Base-by-base conservation (phyloP, 2,888 invertebrate genomes). In the Caenorhabditis imperialis region DNA sequence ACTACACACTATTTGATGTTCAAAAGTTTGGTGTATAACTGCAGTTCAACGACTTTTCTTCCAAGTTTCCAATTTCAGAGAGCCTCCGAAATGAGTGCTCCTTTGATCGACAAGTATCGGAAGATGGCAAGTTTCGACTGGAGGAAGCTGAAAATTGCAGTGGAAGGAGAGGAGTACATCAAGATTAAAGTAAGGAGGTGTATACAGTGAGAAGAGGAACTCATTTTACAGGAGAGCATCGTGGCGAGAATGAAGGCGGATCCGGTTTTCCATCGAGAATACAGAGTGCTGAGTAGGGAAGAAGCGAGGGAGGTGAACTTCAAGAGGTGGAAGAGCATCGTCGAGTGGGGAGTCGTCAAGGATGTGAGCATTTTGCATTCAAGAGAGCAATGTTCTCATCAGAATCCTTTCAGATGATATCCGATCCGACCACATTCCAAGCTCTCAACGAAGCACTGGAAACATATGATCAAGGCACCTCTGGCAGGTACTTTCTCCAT, bases 71-170 rank as follows among this genome's bases (percentile, higher is more conserved):
- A 7, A 2, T 30, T 58, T 3, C 27, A 48, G 37, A 38, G n/a
- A n/a, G n/a, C n/a, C n/a, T 33, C 6, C 23, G 50, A 27, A 37
- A 70, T 75, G 75, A 70, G 61, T 37, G 44, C 75, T 37, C 63
- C 75, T 7, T 45, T 75, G 8, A 75, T 75, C 25, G 75, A 75
- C 23, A 55, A 75, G 33, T 75, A 75, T 33, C 58, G 75, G 23
- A 69, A 75, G 37, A 50, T 63, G 78, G 93, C 94, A 1, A 92
- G 92, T 16, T 95, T 96, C 86, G 92, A 94, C 88, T 95, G 95
- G 94, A 94, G 94, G 89, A 91, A 92, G 75, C 91, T 96, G 89
- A 93, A 93, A 88, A 88, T 93, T 44, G 91, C 93, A 58, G 90
- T 95, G 72, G 94, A 94, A 88, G 93, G 93, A 78, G 92, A 93